These are phyloP conservation scores for Botia almorhae DNA, from an alignment of 2,797 vertebrate species.

Conservation along the genomic window DNA sequence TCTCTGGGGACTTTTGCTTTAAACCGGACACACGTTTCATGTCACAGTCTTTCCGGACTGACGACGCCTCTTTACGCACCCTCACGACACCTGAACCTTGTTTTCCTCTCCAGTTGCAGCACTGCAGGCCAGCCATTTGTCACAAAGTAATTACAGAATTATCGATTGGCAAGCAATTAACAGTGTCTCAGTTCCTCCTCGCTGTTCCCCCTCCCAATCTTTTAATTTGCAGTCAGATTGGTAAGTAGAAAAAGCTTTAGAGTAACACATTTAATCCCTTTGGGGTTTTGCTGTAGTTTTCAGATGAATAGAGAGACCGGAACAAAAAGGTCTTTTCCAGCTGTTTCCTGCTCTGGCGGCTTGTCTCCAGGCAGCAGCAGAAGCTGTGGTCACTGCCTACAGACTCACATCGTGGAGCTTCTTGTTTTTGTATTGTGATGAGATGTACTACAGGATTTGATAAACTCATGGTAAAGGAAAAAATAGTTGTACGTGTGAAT, in stretches of 20 bases:
- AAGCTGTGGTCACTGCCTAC: conserved; percentile 17
- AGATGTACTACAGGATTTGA: conserved; percentile 36
- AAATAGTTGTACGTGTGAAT: background rate
- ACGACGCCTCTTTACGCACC: conserved; percentile 72
- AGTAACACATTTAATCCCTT: conserved; percentile 81
- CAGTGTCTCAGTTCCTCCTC: conserved; percentile 52
- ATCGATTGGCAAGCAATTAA: conserved; percentile 87
- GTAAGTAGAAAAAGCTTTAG: conserved; percentile 64
- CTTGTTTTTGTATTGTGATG: conserved; percentile 39
- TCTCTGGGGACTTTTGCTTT: conserved; percentile 64
- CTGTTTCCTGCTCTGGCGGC: conserved; percentile 34
- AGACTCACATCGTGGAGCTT: conserved; percentile 4
- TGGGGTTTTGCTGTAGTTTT: conserved; percentile 77
- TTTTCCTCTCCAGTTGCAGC: conserved; percentile 59
- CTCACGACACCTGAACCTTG: conserved; percentile 62
- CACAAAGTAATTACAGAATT: conserved; percentile 89
- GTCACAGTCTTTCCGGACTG: conserved; percentile 77
- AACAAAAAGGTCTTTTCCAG: conserved; percentile 73
- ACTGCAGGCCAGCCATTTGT: conserved; percentile 82
- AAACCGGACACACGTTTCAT: conserved; percentile 80
- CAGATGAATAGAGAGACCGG: conserved; percentile 78
- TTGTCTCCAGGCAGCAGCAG: conserved; percentile 50
- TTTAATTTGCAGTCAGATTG: conserved; percentile 80
- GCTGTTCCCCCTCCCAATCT: conserved; percentile 64
- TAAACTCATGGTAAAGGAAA: background rate